These are phyloP conservation scores for Alca torda DNA, from an alignment of 2,797 vertebrate species.

Conservation along the genomic window DNA sequence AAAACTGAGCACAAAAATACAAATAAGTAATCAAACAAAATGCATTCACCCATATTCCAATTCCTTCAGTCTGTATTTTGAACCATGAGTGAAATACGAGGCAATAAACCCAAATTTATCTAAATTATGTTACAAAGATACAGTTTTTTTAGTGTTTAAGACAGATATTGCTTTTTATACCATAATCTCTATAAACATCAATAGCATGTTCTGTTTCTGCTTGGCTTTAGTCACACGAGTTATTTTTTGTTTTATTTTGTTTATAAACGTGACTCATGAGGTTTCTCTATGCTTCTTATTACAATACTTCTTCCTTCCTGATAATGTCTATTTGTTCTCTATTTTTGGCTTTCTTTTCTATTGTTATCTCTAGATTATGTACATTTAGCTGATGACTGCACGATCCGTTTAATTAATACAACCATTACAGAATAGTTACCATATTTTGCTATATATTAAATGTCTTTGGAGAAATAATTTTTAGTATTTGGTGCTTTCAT, in stretches of 20 bases:
- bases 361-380: neutral
- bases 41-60: neutral
- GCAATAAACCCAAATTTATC: neutral
- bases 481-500: neutral
- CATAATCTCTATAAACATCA: neutral
- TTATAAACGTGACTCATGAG: neutral
- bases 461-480: neutral
- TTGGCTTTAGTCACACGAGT: neutral
- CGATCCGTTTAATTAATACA: neutral
- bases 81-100: neutral
- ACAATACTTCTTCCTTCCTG: neutral
- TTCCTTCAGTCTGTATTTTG: neutral
- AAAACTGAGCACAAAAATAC: neutral
- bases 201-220: neutral
- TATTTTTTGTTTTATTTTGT: neutral
- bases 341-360: conserved; percentile 18
- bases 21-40: neutral
- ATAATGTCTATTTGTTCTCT: neutral
- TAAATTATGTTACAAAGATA: neutral
- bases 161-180: neutral
- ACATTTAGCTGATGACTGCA: neutral
- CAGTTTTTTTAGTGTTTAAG: neutral
- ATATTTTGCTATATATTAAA: neutral
- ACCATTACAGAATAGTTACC: neutral
- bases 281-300: neutral